Evolutionary conservation across 2,888 invertebrate species (phyloP), one percentile per base, ranked within the genome.

Genomic region (Cinara cedri): DNA sequence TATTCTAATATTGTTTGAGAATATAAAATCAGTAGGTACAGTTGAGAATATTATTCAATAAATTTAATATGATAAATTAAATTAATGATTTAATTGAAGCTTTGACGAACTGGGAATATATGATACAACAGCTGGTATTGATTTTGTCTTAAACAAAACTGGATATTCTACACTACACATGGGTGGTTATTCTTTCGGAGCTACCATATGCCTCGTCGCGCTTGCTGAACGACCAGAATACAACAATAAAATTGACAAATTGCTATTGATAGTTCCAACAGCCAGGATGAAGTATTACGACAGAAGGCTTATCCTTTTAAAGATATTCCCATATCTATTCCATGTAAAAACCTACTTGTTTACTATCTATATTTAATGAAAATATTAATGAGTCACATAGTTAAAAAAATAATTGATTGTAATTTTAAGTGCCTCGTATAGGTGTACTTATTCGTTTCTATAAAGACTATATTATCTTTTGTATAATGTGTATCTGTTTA

Each of bases 21-120:
- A 65, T 21, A 65, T 13, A 8, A 44, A 26, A 60, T 34, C 34
- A 4, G 3, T 9, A 60, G 16, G 3, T 16, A 3, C 16, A 65
- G 9, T 21, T 16, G 10, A 46, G 14, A 65, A 65, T n/a, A n/a
- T 16, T 65, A 16, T 16, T 0, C 3, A 65, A n/a, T n/a, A n/a
- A n/a, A n/a, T n/a, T n/a, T n/a, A n/a, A n/a, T n/a, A n/a, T n/a
- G n/a, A n/a, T n/a, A n/a, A n/a, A n/a, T n/a, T n/a, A 16, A 42
- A 72, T 46, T n/a, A 0, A 55, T 71, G 8, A 21, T 71, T 57
- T 1, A 10, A 44, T 60, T 72, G 3, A 46, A 82, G 82, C 44
- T 81, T 81, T 44, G 78, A 82, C 66, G 82, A 82, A 75, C 57
- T 82, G 74, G 82, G 81, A 21, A 70, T 82, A 34, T 81, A 81